A percentile compares a stretch with the other conserved stretches of the same genome.
Evolutionary conservation across 1,140 invertebrate species (phyloP).

Genomic region (Helicoverpa armigera): DNA sequence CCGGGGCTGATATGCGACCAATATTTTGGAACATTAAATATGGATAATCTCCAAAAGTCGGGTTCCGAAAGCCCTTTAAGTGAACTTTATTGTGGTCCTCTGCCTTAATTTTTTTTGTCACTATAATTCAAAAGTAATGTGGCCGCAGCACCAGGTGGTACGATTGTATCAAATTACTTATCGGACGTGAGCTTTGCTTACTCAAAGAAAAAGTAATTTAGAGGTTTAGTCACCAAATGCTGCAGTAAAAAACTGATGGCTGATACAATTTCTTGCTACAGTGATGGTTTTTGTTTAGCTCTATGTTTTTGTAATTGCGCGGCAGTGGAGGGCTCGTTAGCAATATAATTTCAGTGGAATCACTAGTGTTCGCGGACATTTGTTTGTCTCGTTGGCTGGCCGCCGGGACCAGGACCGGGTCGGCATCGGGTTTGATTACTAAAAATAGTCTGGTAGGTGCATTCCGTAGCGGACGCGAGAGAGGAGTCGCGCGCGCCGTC

Average conservation of each 20-base stretch:
- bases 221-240: conserved; percentile 36
- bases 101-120: conserved; percentile 67
- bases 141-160: conserved; percentile 66
- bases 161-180: conserved; percentile 73
- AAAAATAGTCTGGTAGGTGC: conserved; percentile 81
- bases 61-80: conserved; percentile 65
- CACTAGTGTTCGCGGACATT: conserved; percentile 67
- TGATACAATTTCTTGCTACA: conserved; percentile 30
- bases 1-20: conserved; percentile 33
- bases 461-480: conserved; percentile 68
- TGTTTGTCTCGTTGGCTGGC: conserved; percentile 63
- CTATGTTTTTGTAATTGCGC: conserved; percentile 33
- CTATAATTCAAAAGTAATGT: conserved; percentile 65
- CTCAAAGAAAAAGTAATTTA: conserved; percentile 49
- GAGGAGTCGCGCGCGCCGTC: conserved; percentile 66
- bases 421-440: conserved; percentile 79
- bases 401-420: conserved; percentile 58
- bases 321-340: conserved; percentile 53
- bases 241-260: conserved; percentile 12
- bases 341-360: conserved; percentile 59
- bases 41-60: conserved; percentile 60
- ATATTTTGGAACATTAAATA: conserved; percentile 58
- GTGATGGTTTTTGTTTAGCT: conserved; percentile 31
- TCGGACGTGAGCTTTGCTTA: conserved; percentile 42
- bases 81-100: conserved; percentile 69